Base-by-base conservation (phyloP, 2,113 vertebrate genomes). In the Hypanus sabinus region DNA sequence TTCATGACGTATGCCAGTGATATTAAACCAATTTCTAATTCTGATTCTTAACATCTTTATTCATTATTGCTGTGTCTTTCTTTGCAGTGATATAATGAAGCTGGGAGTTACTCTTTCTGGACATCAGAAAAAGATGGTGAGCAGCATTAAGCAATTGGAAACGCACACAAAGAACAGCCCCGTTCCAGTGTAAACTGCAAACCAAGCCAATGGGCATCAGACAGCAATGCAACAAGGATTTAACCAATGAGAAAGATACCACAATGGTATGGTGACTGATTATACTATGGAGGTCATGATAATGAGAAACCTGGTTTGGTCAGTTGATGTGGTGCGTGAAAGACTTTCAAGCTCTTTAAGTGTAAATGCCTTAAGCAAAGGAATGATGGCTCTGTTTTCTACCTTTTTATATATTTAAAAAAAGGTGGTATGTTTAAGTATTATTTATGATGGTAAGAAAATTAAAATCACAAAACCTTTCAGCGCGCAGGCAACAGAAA, bases 71-170 rank as follows among this genome's bases (percentile, higher is more conserved):
- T 33, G 30, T 76, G 20, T 60, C 20, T 80, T 94, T 68, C 73
- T 94, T 94, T 95, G 62, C 96, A 99, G 99, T 95, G 98, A 99
- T 95, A 95, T 98, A 96, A 99, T 99, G 97, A 99, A 98, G 95
- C 96, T 98, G 3, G 98, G 98, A 0, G 98, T 99, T 94, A 98
- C 98, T 12, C 97, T 99, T 94, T 97, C 98, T 94, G 98, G 98
- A 94, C 97, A 98, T 95, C 98, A 98, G 94, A 99, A 99, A 97
- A 99, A 99, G 96, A 97, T 99, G 94, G 97, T 99, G 96, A 99
- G 98, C 97, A 98, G 98, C 96, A 98, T 99, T 96, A 99, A 98
- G 97, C 96, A 97, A 96, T 97, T 99, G 95, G 99, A 99, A 97
- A 98, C 97, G 90, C 98, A 98, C 95, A 97, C 97, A 95, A 99